Percentiles rank a stretch among this genome's conserved stretches.
Evolutionary conservation across 2,888 invertebrate species (phyloP).

Genomic region (Boloria euphrosyne): DNA sequence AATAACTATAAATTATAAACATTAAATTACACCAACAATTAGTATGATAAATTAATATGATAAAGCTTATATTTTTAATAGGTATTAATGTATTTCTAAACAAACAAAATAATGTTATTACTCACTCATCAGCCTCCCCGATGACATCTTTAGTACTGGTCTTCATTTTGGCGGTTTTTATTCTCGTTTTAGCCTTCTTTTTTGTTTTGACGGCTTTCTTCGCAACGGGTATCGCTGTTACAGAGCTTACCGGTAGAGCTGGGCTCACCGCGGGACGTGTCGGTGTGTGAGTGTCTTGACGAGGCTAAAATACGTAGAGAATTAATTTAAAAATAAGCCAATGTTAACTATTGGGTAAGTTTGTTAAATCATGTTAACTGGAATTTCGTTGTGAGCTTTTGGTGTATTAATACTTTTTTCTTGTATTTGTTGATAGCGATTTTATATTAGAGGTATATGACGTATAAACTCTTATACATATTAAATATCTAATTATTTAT

Average conservation of each 20-base stretch:
- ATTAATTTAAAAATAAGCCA: constrained; percentile 15
- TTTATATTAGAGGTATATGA: too few species aligned
- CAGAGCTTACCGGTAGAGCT: constrained; percentile 68
- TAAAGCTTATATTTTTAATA: not conserved
- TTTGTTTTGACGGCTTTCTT: constrained; percentile 56
- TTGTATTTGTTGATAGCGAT: too few species aligned
- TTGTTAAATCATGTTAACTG: not conserved
- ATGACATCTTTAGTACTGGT: constrained; percentile 51
- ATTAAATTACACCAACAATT: too few species aligned
- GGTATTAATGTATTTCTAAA: not conserved
- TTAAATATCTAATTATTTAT: too few species aligned
- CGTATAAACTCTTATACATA: too few species aligned
- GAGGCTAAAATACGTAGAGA: constrained; percentile 51
- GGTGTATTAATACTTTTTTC: too few species aligned
- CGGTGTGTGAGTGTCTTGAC: constrained; percentile 62
- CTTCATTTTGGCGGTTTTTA: constrained; percentile 57
- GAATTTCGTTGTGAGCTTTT: too few species aligned
- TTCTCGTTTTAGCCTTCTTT: constrained; percentile 55
- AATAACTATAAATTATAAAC: too few species aligned
- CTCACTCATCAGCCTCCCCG: constrained; percentile 67
- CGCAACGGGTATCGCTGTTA: constrained; percentile 55
- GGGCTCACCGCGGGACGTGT: constrained; percentile 70
- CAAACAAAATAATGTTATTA: constrained; percentile 21
- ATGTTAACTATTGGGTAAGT: not conserved
- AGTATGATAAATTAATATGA: not conserved